phyloP scores from a whole-genome alignment of 2,113 vertebrate genomes.

The Pleuronectes platessa region DNA sequence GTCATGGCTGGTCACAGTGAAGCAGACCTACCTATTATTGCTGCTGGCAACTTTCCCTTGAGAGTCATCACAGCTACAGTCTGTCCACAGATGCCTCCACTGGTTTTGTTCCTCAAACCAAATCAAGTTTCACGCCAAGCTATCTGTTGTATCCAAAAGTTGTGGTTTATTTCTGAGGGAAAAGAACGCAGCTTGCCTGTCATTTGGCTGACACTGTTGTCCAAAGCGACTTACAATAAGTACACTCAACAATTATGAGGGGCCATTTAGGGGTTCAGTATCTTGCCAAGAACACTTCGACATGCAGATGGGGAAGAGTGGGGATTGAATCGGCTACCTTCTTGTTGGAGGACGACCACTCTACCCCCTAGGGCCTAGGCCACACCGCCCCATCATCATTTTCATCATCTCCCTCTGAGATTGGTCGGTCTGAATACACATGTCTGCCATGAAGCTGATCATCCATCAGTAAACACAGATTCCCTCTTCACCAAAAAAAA shows the following conservation, averaged over 20 bases:
- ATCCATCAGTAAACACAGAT: conserved; percentile 30
- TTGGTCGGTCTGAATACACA: conserved; percentile 15
- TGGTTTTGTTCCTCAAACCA: conserved; percentile 18
- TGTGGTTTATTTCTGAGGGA: background rate
- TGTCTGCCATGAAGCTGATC: conserved; percentile 43
- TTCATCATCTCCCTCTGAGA: conserved; percentile 26
- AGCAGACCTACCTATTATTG: conserved; percentile 28
- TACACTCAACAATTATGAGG: too few relatives aligned
- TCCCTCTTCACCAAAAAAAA: conserved; percentile 36
- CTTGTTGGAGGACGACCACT: too few relatives aligned
- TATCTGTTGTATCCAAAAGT: conserved; percentile 26
- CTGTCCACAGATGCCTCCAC: conserved; percentile 15
- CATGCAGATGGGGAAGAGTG: too few relatives aligned
- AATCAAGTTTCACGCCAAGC: background rate
- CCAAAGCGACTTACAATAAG: too few relatives aligned
- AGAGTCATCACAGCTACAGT: conserved; percentile 37
- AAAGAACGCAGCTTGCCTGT: conserved; percentile 2
- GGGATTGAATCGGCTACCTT: too few relatives aligned
- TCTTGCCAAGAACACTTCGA: too few relatives aligned
- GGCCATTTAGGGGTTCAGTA: too few relatives aligned
- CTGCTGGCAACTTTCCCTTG: conserved; percentile 46
- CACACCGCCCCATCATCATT: background rate
- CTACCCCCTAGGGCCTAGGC: too few relatives aligned
- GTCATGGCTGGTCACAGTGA: too few relatives aligned
- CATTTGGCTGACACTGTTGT: too few relatives aligned